phyloP scores from a whole-genome alignment of 2,797 vertebrate species.

The Mareca penelope region DNA sequence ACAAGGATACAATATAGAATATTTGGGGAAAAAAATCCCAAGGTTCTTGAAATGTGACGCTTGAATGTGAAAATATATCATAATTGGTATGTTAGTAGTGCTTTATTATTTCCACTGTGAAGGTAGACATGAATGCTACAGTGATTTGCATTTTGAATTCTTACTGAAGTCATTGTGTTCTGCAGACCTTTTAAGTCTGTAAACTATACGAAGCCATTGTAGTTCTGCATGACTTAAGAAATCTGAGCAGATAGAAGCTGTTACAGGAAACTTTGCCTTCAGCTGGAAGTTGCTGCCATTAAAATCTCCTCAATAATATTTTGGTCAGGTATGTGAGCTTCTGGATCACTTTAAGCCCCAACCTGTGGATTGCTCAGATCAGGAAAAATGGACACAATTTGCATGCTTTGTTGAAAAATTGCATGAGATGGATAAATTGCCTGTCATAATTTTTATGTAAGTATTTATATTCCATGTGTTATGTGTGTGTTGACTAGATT shows the following conservation, averaged over 20 bases:
- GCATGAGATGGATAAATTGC: conserved; percentile 58
- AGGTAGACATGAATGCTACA: neutral
- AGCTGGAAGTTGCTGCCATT: neutral
- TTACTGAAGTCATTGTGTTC: neutral
- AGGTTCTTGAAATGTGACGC: neutral
- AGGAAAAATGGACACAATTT: neutral
- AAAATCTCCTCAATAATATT: neutral
- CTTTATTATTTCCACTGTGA: neutral
- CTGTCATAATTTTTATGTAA: conserved; percentile 75
- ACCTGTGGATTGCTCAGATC: conserved; percentile 19
- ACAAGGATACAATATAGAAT: neutral
- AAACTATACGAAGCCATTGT: neutral
- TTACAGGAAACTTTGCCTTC: neutral
- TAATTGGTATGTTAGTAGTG: neutral
- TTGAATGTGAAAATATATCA: neutral
- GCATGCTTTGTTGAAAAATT: conserved; percentile 68
- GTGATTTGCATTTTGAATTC: neutral
- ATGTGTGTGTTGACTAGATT: neutral
- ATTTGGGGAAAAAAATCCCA: neutral
- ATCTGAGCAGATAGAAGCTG: neutral
- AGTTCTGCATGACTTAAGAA: neutral
- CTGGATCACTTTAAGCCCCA: conserved; percentile 46
- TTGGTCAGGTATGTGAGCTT: conserved; percentile 28
- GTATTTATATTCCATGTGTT: conserved; percentile 2
- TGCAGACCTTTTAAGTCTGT: neutral